These are phyloP conservation scores for Papilio glaucus DNA, from an alignment of 1,140 invertebrate species.

Conservation along the genomic window DNA sequence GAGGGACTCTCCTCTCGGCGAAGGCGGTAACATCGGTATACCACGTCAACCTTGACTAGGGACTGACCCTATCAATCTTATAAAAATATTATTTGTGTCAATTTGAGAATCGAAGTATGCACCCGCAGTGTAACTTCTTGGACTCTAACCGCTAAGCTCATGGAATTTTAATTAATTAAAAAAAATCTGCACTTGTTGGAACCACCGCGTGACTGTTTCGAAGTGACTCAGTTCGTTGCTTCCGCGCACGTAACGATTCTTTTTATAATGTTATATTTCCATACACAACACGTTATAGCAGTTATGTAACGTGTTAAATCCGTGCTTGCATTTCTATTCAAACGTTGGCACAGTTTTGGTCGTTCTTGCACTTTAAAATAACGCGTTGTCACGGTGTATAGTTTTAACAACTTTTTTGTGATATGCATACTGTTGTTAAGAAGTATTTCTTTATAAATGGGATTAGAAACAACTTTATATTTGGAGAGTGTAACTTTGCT, in stretches of 20 bases:
- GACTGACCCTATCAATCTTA: too few relatives aligned
- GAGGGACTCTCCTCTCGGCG: too few relatives aligned
- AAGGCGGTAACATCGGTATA: too few relatives aligned
- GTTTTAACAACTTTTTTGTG: not conserved
- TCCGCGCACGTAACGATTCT: slow-evolving; percentile 20
- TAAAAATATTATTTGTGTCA: not conserved
- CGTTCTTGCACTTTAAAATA: slow-evolving; percentile 6
- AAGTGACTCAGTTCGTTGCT: not conserved
- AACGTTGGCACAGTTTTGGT: not conserved
- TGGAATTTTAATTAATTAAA: not conserved
- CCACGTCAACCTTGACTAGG: too few relatives aligned
- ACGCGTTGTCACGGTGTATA: not conserved
- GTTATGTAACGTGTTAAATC: slow-evolving; percentile 5
- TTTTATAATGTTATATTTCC: slow-evolving; percentile 14
- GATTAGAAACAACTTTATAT: too few relatives aligned
- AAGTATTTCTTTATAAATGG: too few relatives aligned
- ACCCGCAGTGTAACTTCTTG: not conserved
- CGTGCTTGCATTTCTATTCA: not conserved
- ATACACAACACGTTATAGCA: slow-evolving; percentile 23
- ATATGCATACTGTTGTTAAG: too few relatives aligned
- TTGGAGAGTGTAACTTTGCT: too few relatives aligned
- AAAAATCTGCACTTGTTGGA: slow-evolving; percentile 8
- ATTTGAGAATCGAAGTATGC: not conserved
- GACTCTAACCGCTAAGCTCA: not conserved
- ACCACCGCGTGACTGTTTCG: not conserved